A percentile compares a stretch with the other conserved stretches of the same genome.
Conservation (phyloP, 2,113 vertebrate genomes). For the Indicator indicator region DNA sequence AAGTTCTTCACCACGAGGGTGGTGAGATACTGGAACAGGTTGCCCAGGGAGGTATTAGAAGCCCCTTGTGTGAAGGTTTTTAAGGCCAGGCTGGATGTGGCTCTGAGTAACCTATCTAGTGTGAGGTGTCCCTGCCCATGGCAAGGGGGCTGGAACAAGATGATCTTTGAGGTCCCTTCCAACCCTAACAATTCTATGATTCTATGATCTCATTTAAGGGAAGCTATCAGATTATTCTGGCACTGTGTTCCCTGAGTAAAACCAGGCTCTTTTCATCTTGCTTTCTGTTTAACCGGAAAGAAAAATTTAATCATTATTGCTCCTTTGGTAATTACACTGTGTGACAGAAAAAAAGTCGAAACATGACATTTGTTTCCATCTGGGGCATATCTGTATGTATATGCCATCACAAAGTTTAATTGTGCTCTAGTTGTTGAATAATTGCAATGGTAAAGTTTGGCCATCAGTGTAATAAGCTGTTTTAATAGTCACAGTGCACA, state of each 20-base stretch:
- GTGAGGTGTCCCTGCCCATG: too few species aligned
- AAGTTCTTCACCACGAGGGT: too few species aligned
- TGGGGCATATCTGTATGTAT: neutral
- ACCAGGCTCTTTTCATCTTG: neutral
- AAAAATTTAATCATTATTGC: neutral
- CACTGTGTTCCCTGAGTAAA: neutral
- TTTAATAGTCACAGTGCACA: neutral
- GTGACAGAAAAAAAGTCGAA: neutral
- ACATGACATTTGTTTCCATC: neutral
- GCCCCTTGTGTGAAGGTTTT: too few species aligned
- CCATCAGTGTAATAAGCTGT: neutral
- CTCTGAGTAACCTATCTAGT: too few species aligned
- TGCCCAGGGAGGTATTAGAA: too few species aligned
- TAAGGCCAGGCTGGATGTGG: too few species aligned
- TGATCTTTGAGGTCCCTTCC: too few species aligned
- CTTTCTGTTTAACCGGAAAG: neutral
- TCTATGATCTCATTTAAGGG: neutral
- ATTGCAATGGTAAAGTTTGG: neutral
- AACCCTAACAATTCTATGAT: too few species aligned
- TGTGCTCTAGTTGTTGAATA: neutral
- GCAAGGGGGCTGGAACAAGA: too few species aligned
- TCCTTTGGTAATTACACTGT: neutral
- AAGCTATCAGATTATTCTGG: neutral
- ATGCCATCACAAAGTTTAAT: neutral
- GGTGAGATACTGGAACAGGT: too few species aligned